phyloP scores from a whole-genome alignment of 1,140 invertebrate genomes.

The Drosophila oshimai region DNA sequence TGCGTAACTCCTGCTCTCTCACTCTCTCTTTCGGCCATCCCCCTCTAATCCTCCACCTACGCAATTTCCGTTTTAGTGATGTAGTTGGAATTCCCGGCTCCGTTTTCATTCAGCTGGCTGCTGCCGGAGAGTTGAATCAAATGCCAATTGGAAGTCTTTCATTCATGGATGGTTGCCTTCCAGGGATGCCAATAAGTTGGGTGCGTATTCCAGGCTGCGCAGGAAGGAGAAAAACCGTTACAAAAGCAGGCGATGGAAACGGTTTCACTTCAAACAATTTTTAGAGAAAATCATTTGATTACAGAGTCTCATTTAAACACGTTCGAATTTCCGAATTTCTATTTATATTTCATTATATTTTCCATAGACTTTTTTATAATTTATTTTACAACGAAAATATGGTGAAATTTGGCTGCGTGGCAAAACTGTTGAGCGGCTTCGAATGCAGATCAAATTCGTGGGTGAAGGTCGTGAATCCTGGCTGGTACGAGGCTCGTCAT shows the following conservation, averaged over 20 bases:
- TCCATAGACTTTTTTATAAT: not conserved
- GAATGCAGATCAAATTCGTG: conserved; percentile 12
- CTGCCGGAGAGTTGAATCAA: conserved; percentile 11
- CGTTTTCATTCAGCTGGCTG: conserved; percentile 28
- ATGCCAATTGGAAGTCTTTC: conserved; percentile 22
- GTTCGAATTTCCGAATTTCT: not conserved
- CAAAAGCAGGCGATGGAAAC: not conserved
- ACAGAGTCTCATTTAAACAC: too few species aligned
- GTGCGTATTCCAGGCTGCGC: conserved; percentile 41
- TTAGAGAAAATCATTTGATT: not conserved
- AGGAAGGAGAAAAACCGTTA: conserved; percentile 10
- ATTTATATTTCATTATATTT: not conserved
- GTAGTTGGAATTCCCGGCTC: conserved; percentile 38
- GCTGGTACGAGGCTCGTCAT: conserved; percentile 44
- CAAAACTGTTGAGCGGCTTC: conserved; percentile 23
- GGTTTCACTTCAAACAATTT: not conserved
- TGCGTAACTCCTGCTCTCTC: conserved; percentile 15
- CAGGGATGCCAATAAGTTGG: not conserved
- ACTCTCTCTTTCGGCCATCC: not conserved
- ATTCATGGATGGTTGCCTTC: conserved; percentile 23
- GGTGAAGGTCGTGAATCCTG: conserved; percentile 46
- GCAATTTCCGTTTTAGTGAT: not conserved
- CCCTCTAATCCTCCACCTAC: not conserved
- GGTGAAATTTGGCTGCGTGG: conserved; percentile 40
- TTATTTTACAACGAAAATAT: conserved; percentile 13